Conservation (phyloP, 1,140 invertebrate species). For the Listronotus bonariensis region DNA sequence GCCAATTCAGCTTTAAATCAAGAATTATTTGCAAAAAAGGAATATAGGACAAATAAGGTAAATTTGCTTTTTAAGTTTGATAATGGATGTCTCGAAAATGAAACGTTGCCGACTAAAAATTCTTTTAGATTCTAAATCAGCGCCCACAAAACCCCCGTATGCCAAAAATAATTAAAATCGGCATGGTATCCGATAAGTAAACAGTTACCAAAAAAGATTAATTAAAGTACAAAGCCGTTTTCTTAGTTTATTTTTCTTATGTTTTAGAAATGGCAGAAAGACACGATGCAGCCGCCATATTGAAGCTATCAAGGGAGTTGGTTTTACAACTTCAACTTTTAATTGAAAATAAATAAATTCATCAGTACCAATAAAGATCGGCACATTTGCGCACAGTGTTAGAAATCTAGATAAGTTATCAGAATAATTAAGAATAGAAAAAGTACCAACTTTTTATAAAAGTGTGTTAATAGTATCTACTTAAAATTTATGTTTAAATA, state of each 20-base stretch:
- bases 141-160: too few relatives aligned
- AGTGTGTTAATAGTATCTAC: conserved; percentile 8
- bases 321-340: conserved; percentile 87
- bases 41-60: too few relatives aligned
- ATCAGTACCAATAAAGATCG: background rate
- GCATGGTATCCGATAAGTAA: too few relatives aligned
- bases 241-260: too few relatives aligned
- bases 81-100: too few relatives aligned
- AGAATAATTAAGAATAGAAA: background rate
- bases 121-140: too few relatives aligned
- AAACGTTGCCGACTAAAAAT: too few relatives aligned
- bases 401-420: background rate
- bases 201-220: conserved; percentile 8
- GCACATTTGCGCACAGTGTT: background rate
- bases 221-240: too few relatives aligned
- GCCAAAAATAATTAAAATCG: too few relatives aligned
- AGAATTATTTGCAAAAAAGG: too few relatives aligned
- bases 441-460: conserved; percentile 23
- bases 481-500: conserved; percentile 2
- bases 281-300: conserved; percentile 82
- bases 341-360: conserved; percentile 80
- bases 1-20: too few relatives aligned
- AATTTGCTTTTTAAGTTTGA: too few relatives aligned
- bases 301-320: conserved; percentile 80
- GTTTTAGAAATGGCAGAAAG: conserved; percentile 91